Conservation (phyloP, 1,140 invertebrate genomes). For the Gonioctena quinquepunctata region DNA sequence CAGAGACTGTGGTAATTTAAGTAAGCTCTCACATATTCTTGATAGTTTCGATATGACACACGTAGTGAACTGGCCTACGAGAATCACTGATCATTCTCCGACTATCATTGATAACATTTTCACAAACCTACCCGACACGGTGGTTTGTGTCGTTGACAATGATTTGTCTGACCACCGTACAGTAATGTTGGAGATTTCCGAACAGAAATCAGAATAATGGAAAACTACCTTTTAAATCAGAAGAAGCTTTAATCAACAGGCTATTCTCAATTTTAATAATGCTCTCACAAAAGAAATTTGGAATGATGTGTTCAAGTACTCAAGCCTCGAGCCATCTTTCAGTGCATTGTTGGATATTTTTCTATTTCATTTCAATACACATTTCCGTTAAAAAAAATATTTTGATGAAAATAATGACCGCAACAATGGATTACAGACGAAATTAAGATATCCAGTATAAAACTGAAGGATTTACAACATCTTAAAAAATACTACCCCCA, state of each 20-base stretch:
- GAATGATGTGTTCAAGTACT: too few relatives aligned
- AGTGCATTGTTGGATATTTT: too few relatives aligned
- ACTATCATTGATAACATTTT: not conserved
- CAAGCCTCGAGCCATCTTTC: too few relatives aligned
- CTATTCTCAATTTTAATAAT: not conserved
- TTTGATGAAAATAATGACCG: not conserved
- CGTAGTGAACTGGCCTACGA: constrained; percentile 6
- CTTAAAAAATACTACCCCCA: not conserved
- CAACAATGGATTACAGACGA: not conserved
- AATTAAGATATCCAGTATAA: not conserved
- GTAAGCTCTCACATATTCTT: too few relatives aligned
- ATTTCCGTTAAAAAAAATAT: not conserved
- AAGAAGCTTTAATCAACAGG: not conserved
- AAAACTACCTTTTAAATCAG: too few relatives aligned
- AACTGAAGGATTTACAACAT: not conserved
- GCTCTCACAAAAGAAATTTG: too few relatives aligned
- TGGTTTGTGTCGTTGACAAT: constrained; percentile 1
- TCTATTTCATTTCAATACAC: not conserved
- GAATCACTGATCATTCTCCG: not conserved
- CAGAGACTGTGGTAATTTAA: too few relatives aligned
- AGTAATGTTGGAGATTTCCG: not conserved
- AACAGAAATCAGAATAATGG: too few relatives aligned
- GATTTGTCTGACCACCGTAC: not conserved
- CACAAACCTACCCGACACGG: not conserved
- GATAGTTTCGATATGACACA: too few relatives aligned